A percentile compares a stretch with the other conserved stretches of the same genome.
phyloP scores from a whole-genome alignment of 2,113 vertebrate species.

The Marmota monax region DNA sequence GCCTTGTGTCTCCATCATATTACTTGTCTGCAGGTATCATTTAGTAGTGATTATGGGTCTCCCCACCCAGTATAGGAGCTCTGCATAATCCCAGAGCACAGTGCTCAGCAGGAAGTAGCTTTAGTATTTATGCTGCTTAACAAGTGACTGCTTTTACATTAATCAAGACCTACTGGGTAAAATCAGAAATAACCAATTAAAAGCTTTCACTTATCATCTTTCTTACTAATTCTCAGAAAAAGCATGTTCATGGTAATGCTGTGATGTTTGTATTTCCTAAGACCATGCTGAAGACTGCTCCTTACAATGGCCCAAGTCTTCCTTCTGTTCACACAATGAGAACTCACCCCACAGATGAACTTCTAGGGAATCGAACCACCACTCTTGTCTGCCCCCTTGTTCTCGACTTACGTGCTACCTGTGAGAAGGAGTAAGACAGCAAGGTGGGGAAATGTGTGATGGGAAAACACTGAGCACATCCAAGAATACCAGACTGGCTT shows the following conservation, averaged over 20 bases:
- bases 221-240: background rate
- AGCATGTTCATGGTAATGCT: background rate
- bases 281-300: background rate
- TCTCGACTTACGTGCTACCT: background rate
- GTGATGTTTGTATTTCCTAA: background rate
- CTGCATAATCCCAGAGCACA: background rate
- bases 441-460: background rate
- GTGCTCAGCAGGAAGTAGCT: background rate
- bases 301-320: background rate
- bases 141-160: background rate
- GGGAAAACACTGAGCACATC: background rate
- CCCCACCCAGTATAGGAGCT: background rate
- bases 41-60: background rate
- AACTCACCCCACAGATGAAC: background rate
- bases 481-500: background rate
- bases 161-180: background rate
- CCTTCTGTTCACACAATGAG: background rate
- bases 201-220: constrained; percentile 2
- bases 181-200: background rate
- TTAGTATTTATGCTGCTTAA: background rate
- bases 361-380: background rate
- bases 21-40: background rate
- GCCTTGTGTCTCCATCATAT: background rate
- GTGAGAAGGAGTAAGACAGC: background rate
- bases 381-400: background rate